phyloP scores from a whole-genome alignment of 2,888 invertebrate species.

The Baccha elongata region DNA sequence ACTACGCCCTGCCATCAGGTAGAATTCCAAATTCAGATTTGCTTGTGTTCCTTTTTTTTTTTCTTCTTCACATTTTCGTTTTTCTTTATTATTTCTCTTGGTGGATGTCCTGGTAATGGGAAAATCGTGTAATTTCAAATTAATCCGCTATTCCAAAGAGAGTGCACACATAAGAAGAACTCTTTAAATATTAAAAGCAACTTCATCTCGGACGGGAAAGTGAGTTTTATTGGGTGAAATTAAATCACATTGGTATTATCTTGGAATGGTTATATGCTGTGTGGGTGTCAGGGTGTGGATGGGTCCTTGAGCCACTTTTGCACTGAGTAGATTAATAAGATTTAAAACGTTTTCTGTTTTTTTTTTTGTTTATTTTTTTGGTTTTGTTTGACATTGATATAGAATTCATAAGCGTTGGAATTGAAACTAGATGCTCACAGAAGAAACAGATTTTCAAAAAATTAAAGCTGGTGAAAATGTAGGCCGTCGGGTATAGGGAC shows the following conservation, averaged over 20 bases:
- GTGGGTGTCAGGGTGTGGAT: background rate
- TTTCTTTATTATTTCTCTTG: background rate
- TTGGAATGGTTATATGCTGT: constrained; percentile 5
- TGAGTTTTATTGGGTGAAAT: constrained; percentile 46
- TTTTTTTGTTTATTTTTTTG: background rate
- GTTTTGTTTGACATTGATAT: constrained; percentile 14
- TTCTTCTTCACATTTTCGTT: background rate
- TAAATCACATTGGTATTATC: constrained; percentile 31
- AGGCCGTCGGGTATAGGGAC: background rate
- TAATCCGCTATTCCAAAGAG: constrained; percentile 55
- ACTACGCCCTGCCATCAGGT: constrained; percentile 40
- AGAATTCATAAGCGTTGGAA: background rate
- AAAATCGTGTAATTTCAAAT: constrained; percentile 63
- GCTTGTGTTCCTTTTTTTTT: background rate
- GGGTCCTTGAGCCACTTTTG: constrained; percentile 23
- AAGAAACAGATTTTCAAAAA: no score
- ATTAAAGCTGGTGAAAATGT: background rate
- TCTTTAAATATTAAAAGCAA: constrained; percentile 56
- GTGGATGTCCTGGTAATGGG: constrained; percentile 61
- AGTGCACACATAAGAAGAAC: constrained; percentile 44
- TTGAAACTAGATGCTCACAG: no score
- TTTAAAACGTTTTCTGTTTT: constrained; percentile 10
- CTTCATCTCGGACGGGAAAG: constrained; percentile 36
- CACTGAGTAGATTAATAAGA: constrained; percentile 15
- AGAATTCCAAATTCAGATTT: constrained; percentile 48